Evolutionary conservation across 2,888 invertebrate species (phyloP), one percentile per base, ranked within the genome.

Genomic region (Pyrrhia umbra): DNA sequence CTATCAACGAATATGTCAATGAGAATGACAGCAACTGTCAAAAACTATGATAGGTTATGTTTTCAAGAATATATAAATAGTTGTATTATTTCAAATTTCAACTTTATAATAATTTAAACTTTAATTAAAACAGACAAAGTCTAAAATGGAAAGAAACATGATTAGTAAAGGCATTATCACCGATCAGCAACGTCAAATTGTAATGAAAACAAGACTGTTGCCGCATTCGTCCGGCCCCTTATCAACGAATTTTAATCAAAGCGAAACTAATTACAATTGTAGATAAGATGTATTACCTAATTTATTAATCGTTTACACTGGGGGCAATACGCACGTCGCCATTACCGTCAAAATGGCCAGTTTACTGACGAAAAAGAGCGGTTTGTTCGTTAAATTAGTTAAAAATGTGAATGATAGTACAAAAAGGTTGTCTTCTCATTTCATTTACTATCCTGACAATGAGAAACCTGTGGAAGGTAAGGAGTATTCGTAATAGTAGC

Each of bases 381-480:
- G 81, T 70, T 75, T 89, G 42, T 68, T 93, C 16, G 65, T 80
- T 62, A 90, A 85, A 79, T 65, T 93, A 49, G 37, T 90, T 54
- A 89, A 91, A 89, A 86, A 89, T 89, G 88, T 90, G 20, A 88
- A 85, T 75, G 86, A 86, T 68, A 80, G 68, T 66, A 70, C 86
- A 16, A 92, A 91, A 80, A 90, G 94, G 65, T 73, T 92, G 34
- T 90, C 92, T 30, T 95, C 96, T 10, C 96, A 96, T 88, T 97
- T 97, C 85, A 95, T 92, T 60, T 97, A 96, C 82, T 93, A 92
- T 67, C 96, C 96, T 0, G 96, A 96, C 73, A 90, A 89, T 79
- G 90, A 91, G 60, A 85, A 90, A 68, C 95, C 95, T 6, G 88
- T 94, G 42, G 90, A 94, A 89, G 95, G 95, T 92, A 92, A 92